phyloP scores from a whole-genome alignment of 1,140 invertebrate species.

The Neodiprion pinetum region DNA sequence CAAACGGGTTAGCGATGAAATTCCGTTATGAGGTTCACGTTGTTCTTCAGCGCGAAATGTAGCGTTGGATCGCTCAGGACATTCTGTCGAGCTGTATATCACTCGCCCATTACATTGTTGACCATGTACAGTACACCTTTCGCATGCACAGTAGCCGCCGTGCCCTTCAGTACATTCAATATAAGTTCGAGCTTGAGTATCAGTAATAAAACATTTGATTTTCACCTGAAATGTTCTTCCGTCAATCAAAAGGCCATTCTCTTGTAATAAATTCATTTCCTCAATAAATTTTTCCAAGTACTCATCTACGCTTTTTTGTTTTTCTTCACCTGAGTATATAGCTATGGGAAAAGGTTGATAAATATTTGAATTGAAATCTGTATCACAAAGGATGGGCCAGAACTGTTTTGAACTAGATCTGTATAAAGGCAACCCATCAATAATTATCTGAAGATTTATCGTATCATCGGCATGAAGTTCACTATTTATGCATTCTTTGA shows the following conservation, averaged over 20 bases:
- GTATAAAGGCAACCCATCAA: background rate
- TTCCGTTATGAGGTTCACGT: conserved; percentile 23
- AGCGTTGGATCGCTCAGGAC: conserved; percentile 19
- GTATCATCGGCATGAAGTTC: conserved; percentile 6
- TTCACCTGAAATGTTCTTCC: conserved; percentile 5
- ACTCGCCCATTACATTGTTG: conserved; percentile 16
- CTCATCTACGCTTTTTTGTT: background rate
- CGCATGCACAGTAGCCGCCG: conserved; percentile 13
- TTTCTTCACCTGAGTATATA: conserved; percentile 14
- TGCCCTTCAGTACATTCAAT: conserved; percentile 18
- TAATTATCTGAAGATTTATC: conserved; percentile 10
- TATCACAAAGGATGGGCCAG: background rate
- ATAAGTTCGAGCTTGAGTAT: conserved; percentile 16
- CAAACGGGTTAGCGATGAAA: conserved; percentile 23
- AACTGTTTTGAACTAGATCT: conserved; percentile 4
- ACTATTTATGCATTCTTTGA: conserved; percentile 13
- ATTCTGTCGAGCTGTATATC: conserved; percentile 14
- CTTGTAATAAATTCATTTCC: conserved; percentile 21
- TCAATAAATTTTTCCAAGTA: conserved; percentile 20
- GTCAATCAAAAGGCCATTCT: conserved; percentile 16
- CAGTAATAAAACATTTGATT: conserved; percentile 17
- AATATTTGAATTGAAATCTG: background rate
- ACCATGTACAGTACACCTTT: conserved; percentile 14
- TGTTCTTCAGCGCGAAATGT: conserved; percentile 25
- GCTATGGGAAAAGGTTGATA: conserved; percentile 9